phyloP scores from a whole-genome alignment of 2,113 vertebrate genomes.

The Alligator mississippiensis region DNA sequence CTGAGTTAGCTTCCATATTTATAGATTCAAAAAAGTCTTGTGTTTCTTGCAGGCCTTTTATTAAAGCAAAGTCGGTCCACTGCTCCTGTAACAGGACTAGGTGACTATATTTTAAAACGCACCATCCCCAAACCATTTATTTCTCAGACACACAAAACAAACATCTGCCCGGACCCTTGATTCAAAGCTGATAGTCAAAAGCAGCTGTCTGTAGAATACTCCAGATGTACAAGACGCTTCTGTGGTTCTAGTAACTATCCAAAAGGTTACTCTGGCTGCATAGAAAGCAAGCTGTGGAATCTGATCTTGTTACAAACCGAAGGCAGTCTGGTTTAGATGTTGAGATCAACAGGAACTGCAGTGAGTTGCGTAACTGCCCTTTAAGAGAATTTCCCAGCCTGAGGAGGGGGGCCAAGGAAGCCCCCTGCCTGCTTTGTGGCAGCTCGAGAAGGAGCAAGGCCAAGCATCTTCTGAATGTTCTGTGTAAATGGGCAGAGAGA shows the following conservation, averaged over 20 bases:
- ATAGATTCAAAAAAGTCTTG: background rate
- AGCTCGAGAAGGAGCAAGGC: slow-evolving; percentile 95
- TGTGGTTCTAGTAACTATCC: background rate
- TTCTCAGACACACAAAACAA: slow-evolving; percentile 41
- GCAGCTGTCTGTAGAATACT: slow-evolving; percentile 25
- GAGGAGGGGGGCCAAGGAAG: slow-evolving; percentile 96
- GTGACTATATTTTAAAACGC: background rate
- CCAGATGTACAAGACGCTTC: background rate
- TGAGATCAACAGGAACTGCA: background rate
- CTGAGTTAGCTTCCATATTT: background rate
- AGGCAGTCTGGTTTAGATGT: background rate
- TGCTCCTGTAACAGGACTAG: background rate
- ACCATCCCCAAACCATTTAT: slow-evolving; percentile 61
- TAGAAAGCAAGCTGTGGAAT: background rate
- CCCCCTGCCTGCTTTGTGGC: slow-evolving; percentile 98
- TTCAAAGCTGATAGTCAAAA: slow-evolving; percentile 12
- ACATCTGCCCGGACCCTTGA: slow-evolving; percentile 28
- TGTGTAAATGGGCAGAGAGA: slow-evolving; percentile 65
- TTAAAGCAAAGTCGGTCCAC: background rate
- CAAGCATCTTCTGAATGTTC: slow-evolving; percentile 99
- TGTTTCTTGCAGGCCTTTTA: background rate
- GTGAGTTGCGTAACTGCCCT: background rate
- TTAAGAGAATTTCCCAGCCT: slow-evolving; percentile 96
- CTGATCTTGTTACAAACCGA: background rate
- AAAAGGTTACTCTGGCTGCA: background rate